These are phyloP conservation scores for Schrankia costaestrigalis DNA, from an alignment of 2,888 invertebrate genomes.

Conservation along the genomic window DNA sequence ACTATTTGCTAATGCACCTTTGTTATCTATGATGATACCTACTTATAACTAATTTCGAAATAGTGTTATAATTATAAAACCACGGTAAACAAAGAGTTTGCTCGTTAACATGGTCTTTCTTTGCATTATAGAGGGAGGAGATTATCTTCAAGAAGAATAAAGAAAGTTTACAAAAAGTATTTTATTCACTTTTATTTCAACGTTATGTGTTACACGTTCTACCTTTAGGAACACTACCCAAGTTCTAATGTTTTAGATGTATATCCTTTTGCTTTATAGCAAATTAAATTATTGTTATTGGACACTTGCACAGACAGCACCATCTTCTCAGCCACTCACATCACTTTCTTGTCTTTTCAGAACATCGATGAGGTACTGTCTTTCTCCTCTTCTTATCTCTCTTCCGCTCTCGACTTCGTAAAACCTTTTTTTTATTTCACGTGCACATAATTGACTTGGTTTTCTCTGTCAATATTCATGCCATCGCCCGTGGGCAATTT, in stretches of 20 bases:
- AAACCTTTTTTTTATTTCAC: constrained; percentile 47
- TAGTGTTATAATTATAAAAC: neutral
- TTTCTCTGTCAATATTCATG: constrained; percentile 35
- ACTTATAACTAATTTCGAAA: no score
- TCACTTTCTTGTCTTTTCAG: constrained; percentile 82
- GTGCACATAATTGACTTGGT: constrained; percentile 51
- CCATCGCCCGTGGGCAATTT: constrained; percentile 36
- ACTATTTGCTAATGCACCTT: no score
- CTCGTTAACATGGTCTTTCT: constrained; percentile 27
- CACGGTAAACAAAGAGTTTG: constrained; percentile 7
- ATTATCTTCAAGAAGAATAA: constrained; percentile 35
- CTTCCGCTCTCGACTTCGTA: constrained; percentile 58
- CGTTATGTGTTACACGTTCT: constrained; percentile 24
- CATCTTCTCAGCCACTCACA: constrained; percentile 62
- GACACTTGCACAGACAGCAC: constrained; percentile 58
- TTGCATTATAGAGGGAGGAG: constrained; percentile 34
- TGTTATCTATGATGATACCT: no score
- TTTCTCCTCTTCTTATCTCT: constrained; percentile 61
- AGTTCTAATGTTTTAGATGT: constrained; percentile 23
- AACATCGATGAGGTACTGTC: constrained; percentile 82
- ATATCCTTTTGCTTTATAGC: constrained; percentile 27
- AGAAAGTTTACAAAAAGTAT: constrained; percentile 36
- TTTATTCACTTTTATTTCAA: constrained; percentile 21
- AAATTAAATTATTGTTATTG: constrained; percentile 27
- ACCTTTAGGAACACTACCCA: constrained; percentile 27